Conservation (phyloP, 2,797 vertebrate genomes). For the Pantherophis vulpinus region DNA sequence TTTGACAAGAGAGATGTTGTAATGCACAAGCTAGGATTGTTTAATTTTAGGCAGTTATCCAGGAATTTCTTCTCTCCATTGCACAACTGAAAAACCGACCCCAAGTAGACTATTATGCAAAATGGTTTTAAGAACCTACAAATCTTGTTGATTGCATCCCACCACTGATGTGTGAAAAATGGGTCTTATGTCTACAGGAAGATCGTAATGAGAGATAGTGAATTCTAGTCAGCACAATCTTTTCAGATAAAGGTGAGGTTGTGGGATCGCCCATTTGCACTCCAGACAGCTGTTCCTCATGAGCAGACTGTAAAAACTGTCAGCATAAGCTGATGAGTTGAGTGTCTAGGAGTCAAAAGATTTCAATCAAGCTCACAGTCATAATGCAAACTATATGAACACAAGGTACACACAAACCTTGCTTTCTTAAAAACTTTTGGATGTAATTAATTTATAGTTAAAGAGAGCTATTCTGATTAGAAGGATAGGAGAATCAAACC, state of each 20-base stretch:
- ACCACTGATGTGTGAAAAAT: neutral
- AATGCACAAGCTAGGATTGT: accelerated
- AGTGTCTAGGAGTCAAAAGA: neutral
- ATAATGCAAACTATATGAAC: neutral
- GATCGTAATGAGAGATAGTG: neutral
- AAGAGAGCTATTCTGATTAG: neutral
- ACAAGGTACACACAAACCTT: neutral
- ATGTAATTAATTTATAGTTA: neutral
- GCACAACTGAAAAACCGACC: neutral
- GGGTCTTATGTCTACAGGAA: neutral
- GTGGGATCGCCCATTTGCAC: neutral
- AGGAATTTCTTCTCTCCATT: neutral
- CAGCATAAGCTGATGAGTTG: neutral
- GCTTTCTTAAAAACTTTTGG: neutral
- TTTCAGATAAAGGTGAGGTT: neutral
- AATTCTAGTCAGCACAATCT: neutral
- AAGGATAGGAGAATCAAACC: neutral
- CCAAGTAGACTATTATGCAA: neutral
- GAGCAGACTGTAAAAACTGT: neutral
- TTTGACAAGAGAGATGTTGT: neutral
- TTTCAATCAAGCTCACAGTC: neutral
- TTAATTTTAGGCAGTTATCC: neutral
- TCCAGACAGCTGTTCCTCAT: neutral
- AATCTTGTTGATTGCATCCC: neutral
- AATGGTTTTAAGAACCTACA: neutral